phyloP scores from a whole-genome alignment of 2,888 invertebrate genomes.

The Nymphalis polychloros region DNA sequence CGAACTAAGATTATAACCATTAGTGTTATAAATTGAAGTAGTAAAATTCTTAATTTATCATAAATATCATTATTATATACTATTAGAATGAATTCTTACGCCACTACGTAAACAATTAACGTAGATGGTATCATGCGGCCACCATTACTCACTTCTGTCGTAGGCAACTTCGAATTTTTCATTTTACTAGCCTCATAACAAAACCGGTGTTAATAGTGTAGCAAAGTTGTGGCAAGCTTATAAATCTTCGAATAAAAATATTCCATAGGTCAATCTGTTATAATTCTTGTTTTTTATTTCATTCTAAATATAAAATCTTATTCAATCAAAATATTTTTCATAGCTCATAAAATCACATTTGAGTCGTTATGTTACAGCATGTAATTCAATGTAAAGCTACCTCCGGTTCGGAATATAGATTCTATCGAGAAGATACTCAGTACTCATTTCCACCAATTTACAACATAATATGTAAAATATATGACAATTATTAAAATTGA shows the following conservation, averaged over 20 bases:
- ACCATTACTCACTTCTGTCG: conserved; percentile 60
- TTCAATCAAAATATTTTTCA: too few relatives aligned
- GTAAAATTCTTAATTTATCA: conserved; percentile 13
- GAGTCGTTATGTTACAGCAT: too few relatives aligned
- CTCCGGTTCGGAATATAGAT: too few relatives aligned
- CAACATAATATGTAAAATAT: too few relatives aligned
- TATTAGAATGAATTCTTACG: conserved; percentile 30
- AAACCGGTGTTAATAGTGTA: conserved; percentile 20
- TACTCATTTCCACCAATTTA: too few relatives aligned
- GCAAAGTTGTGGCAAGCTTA: conserved; percentile 4
- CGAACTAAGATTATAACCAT: background rate
- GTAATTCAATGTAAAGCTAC: too few relatives aligned
- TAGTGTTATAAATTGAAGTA: background rate
- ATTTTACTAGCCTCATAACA: conserved; percentile 18
- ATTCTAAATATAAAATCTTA: too few relatives aligned
- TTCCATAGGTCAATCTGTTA: too few relatives aligned
- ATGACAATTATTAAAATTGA: background rate
- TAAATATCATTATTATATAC: conserved; percentile 11
- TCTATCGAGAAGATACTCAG: too few relatives aligned
- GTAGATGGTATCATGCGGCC: conserved; percentile 57
- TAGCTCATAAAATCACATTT: too few relatives aligned
- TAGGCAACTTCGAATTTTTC: conserved; percentile 23
- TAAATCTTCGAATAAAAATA: conserved; percentile 1
- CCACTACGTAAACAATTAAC: conserved; percentile 64
- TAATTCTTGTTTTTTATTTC: too few relatives aligned